phyloP scores from a whole-genome alignment of 2,797 vertebrate genomes.

The Bucorvus abyssinicus region DNA sequence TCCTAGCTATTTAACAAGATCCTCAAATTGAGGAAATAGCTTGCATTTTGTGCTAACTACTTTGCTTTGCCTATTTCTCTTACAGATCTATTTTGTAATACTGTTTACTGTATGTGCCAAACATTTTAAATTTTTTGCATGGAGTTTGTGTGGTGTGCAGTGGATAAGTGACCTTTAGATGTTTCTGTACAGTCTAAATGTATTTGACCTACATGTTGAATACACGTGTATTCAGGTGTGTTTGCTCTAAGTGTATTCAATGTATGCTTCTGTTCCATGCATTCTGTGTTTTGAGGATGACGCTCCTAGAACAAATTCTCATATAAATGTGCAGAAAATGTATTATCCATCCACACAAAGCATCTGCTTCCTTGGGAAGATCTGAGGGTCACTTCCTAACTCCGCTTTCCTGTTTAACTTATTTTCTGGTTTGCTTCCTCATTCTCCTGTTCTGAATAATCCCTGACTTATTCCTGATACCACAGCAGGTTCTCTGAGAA shows the following conservation, averaged over 20 bases:
- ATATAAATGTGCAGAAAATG: background rate
- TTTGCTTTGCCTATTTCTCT: slow-evolving; percentile 28
- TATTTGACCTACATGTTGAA: background rate
- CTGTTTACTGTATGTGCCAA: slow-evolving; percentile 85
- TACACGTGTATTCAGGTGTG: accelerated
- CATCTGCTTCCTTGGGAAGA: background rate
- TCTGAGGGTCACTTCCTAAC: background rate
- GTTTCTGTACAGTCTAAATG: background rate
- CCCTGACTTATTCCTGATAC: background rate
- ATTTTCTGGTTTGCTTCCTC: background rate
- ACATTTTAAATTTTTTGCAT: slow-evolving; percentile 21
- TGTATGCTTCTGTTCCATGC: background rate
- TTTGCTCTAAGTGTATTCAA: background rate
- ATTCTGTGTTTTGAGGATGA: background rate
- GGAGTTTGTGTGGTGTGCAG: slow-evolving; percentile 26
- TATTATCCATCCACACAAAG: background rate
- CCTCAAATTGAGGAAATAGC: background rate
- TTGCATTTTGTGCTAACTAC: background rate
- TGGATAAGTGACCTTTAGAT: background rate
- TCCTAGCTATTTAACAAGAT: background rate
- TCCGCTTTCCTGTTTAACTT: background rate
- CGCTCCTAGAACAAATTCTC: background rate
- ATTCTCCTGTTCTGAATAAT: background rate
- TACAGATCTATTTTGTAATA: slow-evolving; percentile 85
- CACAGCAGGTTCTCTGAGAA: background rate